A percentile compares a stretch with the other conserved stretches of the same genome.
Evolutionary conservation across 2,113 vertebrate genomes (phyloP).

Genomic region (Ciconia boyciana): DNA sequence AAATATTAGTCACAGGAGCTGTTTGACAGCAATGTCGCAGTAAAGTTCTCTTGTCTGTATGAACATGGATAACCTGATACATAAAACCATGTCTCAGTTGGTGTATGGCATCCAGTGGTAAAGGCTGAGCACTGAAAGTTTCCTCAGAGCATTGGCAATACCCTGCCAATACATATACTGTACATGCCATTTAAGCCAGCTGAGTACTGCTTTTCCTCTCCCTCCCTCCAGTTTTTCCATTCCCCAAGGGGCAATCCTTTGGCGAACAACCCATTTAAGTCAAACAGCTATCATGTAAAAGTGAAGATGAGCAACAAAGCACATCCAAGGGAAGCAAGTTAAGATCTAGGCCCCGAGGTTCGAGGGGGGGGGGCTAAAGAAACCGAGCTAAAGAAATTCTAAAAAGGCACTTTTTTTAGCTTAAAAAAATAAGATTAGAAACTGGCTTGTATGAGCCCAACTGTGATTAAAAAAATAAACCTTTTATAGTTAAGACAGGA

Average conservation of each 20-base stretch:
- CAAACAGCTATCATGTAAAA: slow-evolving; percentile 67
- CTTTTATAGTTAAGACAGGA: slow-evolving; percentile 78
- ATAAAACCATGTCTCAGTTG: slow-evolving; percentile 38
- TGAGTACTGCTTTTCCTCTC: slow-evolving; percentile 55
- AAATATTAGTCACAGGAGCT: slow-evolving; percentile 73
- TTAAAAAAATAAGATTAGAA: slow-evolving; percentile 79
- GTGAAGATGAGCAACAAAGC: slow-evolving; percentile 60
- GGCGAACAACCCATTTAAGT: slow-evolving; percentile 64
- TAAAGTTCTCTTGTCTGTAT: slow-evolving; percentile 48
- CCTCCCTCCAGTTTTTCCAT: slow-evolving; percentile 65
- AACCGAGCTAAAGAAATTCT: slow-evolving; percentile 75
- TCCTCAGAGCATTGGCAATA: slow-evolving; percentile 49
- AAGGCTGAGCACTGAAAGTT: slow-evolving; percentile 27
- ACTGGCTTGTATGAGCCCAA: slow-evolving; percentile 77
- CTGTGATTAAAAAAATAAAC: slow-evolving; percentile 82
- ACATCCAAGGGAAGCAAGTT: slow-evolving; percentile 73
- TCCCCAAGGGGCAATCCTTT: slow-evolving; percentile 64
- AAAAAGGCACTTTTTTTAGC: slow-evolving; percentile 69
- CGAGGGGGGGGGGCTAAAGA: slow-evolving; percentile 31
- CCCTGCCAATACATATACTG: slow-evolving; percentile 47
- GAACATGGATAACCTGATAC: slow-evolving; percentile 47
- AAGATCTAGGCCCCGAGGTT: slow-evolving; percentile 67
- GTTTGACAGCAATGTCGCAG: slow-evolving; percentile 54
- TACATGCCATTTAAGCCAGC: slow-evolving; percentile 58
- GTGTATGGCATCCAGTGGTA: slow-evolving; percentile 30